phyloP scores from a whole-genome alignment of 2,797 vertebrate genomes.

The Bufotes viridis region DNA sequence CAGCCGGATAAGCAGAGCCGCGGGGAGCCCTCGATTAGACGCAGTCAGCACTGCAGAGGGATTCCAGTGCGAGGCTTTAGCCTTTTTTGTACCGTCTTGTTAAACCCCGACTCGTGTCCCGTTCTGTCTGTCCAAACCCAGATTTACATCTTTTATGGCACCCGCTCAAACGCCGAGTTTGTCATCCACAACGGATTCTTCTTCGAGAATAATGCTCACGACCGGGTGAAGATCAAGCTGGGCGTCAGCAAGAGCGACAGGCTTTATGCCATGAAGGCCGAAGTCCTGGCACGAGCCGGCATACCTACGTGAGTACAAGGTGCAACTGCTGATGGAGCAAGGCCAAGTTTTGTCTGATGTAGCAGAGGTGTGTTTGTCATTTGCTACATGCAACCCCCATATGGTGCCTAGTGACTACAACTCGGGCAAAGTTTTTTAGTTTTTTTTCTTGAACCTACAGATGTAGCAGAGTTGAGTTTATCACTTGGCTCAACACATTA shows the following conservation, averaged over 20 bases:
- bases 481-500: no score
- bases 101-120: conserved; percentile 53
- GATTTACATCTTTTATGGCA: conserved; percentile 99
- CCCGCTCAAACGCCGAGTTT: conserved; percentile 96
- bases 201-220: conserved; percentile 95
- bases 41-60: background rate
- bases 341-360: background rate
- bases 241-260: conserved; percentile 98
- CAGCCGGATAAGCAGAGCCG: conserved; percentile 50
- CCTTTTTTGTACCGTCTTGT: conserved; percentile 37
- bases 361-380: background rate
- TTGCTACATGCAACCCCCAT: background rate
- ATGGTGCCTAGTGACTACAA: background rate
- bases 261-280: conserved; percentile 98
- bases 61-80: background rate
- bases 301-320: conserved; percentile 90
- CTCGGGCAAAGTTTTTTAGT: no score
- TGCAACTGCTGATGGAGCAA: background rate
- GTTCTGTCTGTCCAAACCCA: conserved; percentile 74
- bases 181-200: conserved; percentile 99
- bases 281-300: conserved; percentile 94
- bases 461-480: no score
- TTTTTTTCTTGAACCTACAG: no score
- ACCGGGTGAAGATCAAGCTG: conserved; percentile 98
- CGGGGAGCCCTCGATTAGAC: background rate